Conservation (phyloP, 1,140 invertebrate genomes). For the Oppia nitens region DNA sequence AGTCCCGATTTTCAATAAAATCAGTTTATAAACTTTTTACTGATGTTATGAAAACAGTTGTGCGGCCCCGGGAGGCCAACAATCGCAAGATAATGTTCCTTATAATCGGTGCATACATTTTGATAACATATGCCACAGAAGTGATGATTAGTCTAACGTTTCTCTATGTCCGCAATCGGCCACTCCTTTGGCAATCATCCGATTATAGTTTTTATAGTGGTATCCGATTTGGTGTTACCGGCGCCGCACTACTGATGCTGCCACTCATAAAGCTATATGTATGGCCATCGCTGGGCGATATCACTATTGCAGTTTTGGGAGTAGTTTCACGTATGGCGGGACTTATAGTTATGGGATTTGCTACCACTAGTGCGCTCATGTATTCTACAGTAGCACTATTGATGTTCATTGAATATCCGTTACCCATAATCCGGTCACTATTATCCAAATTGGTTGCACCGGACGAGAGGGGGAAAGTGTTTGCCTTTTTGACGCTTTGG, state of each 20-base stretch:
- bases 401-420: constrained; percentile 30
- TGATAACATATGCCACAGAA: constrained; percentile 22
- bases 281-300: constrained; percentile 23
- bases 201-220: constrained; percentile 30
- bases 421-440: constrained; percentile 31
- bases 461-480: constrained; percentile 33
- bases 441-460: constrained; percentile 31
- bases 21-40: constrained; percentile 17
- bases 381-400: constrained; percentile 18
- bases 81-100: constrained; percentile 24
- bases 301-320: constrained; percentile 26
- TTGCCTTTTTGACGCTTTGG: constrained; percentile 30
- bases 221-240: constrained; percentile 28
- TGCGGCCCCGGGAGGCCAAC: constrained; percentile 24
- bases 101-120: constrained; percentile 22
- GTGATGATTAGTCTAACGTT: constrained; percentile 28
- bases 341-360: constrained; percentile 27
- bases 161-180: constrained; percentile 26
- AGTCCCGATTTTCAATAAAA: not conserved
- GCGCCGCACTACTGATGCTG: constrained; percentile 22
- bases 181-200: constrained; percentile 29
- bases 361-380: constrained; percentile 19
- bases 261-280: not conserved
- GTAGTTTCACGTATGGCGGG: constrained; percentile 28
- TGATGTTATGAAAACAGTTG: constrained; percentile 26